Evolutionary conservation across 2,888 invertebrate species (phyloP), one percentile per base, ranked within the genome.

Genomic region (Plagodis dolabraria): DNA sequence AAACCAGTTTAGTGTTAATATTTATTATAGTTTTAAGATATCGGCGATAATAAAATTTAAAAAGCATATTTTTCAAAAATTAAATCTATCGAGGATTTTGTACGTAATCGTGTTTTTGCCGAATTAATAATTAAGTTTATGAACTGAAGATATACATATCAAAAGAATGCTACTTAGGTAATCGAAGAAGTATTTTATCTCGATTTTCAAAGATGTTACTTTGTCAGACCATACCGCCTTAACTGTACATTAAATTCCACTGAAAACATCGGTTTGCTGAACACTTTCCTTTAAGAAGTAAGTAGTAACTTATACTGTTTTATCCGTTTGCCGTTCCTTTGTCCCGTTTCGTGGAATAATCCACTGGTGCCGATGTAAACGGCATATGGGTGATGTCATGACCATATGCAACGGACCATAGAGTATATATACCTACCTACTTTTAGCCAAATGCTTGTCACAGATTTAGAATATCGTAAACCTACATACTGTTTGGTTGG

Each of bases 391-490:
- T 83, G 84, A 82, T 82, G 79, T 85, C 85, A 86, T 77, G 79
- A 75, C 82, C 85, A 82, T 78, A 76, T 82, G 83, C 75, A 75
- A 53, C 74, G 71, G 72, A 79, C 80, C 85, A 76, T 80, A 74
- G 64, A 75, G 68, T 72, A 74, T n/a, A n/a, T n/a, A n/a, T 68
- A 38, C 38, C 38, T 38, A 38, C 38, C 1, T 38, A 38, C 9
- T 43, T 43, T 43, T 43, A 43, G 7, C 40, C 40, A 40, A 40
- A 40, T 40, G 40, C 8, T 40, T 40, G 10, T 40, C 8, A 40
- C 40, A 8, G 10, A 9, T 10, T 40, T 10, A 9, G 40, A 36
- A 40, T 2, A 40, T 40, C 40, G 10, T 7, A 9, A 40, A 40
- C 40, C 10, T 40, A 40, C 10, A 40, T 40, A 40, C 10, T 40